phyloP scores from a whole-genome alignment of 2,797 vertebrate species.

The Sylvia borin region DNA sequence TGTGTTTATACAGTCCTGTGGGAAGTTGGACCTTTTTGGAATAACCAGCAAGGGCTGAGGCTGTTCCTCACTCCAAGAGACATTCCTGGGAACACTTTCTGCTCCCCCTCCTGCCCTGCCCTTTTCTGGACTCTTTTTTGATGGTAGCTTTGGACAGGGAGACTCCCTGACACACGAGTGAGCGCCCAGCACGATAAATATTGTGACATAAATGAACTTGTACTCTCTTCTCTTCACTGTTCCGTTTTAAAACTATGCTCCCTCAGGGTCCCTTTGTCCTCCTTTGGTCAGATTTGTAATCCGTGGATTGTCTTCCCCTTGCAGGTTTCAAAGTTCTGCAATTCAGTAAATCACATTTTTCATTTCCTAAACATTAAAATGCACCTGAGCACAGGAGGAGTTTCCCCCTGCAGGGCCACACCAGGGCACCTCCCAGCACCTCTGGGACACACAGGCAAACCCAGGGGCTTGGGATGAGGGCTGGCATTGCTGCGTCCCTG shows the following conservation, averaged over 20 bases:
- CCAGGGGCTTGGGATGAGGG: not conserved
- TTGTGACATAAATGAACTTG: not conserved
- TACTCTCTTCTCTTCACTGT: not conserved
- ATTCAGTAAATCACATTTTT: not conserved
- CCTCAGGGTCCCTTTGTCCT: not conserved
- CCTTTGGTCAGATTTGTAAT: not conserved
- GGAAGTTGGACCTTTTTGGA: not conserved
- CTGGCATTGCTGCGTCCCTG: not conserved
- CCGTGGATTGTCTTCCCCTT: not conserved
- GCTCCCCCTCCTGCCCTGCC: not conserved
- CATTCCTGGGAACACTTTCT: not conserved
- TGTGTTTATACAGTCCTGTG: not conserved
- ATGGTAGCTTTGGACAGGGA: not conserved
- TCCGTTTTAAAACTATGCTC: not conserved
- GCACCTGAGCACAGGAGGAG: not conserved
- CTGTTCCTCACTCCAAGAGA: not conserved
- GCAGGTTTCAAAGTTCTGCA: not conserved
- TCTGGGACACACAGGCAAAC: accelerated
- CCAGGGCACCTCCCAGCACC: not conserved
- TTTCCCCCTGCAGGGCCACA: not conserved
- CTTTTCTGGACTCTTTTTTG: not conserved
- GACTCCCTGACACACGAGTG: not conserved
- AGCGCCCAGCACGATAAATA: not conserved
- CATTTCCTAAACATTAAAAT: not conserved
- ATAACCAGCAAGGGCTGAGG: not conserved